These are phyloP conservation scores for Diplogasteroides magnus DNA, from an alignment of 1,140 invertebrate species.

Conservation along the genomic window DNA sequence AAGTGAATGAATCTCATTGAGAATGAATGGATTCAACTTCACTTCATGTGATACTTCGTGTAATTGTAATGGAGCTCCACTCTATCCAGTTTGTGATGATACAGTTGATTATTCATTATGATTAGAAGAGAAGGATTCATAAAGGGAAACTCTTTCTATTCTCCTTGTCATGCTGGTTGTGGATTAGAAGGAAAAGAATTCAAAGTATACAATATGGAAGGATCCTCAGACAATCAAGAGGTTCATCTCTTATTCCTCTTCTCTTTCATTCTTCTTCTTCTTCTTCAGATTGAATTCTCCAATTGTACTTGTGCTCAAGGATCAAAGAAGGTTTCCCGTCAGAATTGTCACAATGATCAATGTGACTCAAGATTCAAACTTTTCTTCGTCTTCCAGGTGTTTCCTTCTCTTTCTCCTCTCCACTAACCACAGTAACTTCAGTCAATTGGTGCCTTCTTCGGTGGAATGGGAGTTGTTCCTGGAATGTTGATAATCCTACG, in stretches of 20 bases:
- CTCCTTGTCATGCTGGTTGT: constrained; percentile 40
- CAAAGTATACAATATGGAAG: neutral
- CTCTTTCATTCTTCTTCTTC: no score
- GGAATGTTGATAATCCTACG: constrained; percentile 50
- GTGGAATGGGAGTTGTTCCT: constrained; percentile 48
- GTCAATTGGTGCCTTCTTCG: constrained; percentile 41
- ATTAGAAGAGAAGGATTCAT: neutral
- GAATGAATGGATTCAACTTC: constrained; percentile 33
- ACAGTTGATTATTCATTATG: neutral
- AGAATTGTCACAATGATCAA: neutral
- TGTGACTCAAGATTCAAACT: constrained; percentile 5
- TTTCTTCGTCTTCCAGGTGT: constrained; percentile 5
- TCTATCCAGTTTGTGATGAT: constrained; percentile 36
- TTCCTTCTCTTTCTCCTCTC: neutral
- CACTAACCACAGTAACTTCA: constrained; percentile 6
- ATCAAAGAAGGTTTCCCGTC: neutral
- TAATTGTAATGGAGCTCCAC: constrained; percentile 22
- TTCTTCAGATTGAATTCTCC: neutral
- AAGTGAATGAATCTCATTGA: constrained; percentile 12
- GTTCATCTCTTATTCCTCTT: no score
- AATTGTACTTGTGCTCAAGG: neutral
- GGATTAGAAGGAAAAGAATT: constrained; percentile 12
- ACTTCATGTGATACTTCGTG: constrained; percentile 23
- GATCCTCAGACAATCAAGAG: neutral
- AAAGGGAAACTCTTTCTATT: constrained; percentile 33